phyloP scores from a whole-genome alignment of 2,797 vertebrate species.

The Squalus acanthias region DNA sequence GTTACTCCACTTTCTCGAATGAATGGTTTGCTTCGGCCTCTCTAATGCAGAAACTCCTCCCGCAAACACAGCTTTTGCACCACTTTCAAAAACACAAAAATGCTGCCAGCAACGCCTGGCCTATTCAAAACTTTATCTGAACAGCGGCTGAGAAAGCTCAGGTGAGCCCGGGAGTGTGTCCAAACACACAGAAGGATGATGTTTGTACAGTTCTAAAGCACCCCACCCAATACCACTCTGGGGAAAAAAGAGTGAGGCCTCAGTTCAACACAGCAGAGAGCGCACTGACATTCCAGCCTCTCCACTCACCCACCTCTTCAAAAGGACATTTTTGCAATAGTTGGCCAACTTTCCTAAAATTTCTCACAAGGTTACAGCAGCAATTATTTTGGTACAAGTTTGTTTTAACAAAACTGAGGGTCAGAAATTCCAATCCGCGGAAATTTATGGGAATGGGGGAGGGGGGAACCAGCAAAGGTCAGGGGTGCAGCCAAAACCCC shows the following conservation, averaged over 20 bases:
- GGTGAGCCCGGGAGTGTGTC: constrained; percentile 1
- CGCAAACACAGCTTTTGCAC: not conserved
- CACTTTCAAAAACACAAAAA: not conserved
- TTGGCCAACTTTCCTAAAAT: not conserved
- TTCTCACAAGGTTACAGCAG: not conserved
- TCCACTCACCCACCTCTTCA: not conserved
- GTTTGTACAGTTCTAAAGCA: not conserved
- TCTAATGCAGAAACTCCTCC: not conserved
- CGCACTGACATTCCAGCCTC: not conserved
- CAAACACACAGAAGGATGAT: constrained; percentile 14
- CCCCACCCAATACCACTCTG: not conserved
- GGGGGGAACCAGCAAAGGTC: too few species aligned
- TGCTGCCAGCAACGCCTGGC: not conserved
- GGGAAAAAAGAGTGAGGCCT: not conserved
- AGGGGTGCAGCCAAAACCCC: not conserved
- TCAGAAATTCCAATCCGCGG: not conserved
- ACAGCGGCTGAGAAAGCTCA: not conserved
- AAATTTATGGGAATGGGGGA: not conserved
- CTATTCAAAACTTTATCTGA: not conserved
- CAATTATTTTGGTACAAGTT: constrained; percentile 3
- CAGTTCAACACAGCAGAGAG: not conserved
- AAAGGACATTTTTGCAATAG: not conserved
- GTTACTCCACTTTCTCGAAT: not conserved
- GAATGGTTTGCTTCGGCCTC: not conserved
- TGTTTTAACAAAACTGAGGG: not conserved